These are phyloP conservation scores for Dascyllus trimaculatus DNA, from an alignment of 2,113 vertebrate species.

Conservation along the genomic window DNA sequence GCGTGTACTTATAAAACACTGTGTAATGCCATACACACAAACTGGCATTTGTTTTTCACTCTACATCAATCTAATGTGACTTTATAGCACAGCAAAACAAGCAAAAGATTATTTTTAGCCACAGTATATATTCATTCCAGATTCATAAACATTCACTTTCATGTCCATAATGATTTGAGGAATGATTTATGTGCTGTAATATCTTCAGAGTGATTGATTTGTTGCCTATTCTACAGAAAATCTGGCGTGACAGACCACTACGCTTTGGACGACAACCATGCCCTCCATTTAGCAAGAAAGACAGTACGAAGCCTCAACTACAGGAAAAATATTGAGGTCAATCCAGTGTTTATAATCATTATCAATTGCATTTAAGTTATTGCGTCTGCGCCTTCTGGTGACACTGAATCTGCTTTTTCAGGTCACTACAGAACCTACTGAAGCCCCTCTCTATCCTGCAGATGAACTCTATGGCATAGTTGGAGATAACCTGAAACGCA, in stretches of 20 bases:
- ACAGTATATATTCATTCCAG: neutral
- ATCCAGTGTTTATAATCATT: slow-evolving; percentile 42
- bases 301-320: slow-evolving; percentile 92
- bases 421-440: slow-evolving; percentile 90
- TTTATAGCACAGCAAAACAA: neutral
- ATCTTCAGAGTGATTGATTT: slow-evolving; percentile 8
- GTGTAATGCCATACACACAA: neutral
- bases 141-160: neutral
- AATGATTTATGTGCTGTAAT: slow-evolving; percentile 2
- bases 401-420: slow-evolving; percentile 55
- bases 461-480: slow-evolving; percentile 98
- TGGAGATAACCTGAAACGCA: slow-evolving; percentile 93
- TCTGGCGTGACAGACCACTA: slow-evolving; percentile 97
- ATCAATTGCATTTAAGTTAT: neutral
- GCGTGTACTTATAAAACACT: no score
- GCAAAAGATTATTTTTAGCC: neutral
- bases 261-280: slow-evolving; percentile 94
- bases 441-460: slow-evolving; percentile 92
- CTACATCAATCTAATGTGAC: no score
- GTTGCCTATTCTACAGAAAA: slow-evolving; percentile 83
- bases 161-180: neutral
- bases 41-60: no score
- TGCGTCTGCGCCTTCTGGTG: neutral
- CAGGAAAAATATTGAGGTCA: slow-evolving; percentile 91
- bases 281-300: slow-evolving; percentile 94